Base-by-base conservation (phyloP, 1,140 invertebrate species). In the Papilio glaucus region DNA sequence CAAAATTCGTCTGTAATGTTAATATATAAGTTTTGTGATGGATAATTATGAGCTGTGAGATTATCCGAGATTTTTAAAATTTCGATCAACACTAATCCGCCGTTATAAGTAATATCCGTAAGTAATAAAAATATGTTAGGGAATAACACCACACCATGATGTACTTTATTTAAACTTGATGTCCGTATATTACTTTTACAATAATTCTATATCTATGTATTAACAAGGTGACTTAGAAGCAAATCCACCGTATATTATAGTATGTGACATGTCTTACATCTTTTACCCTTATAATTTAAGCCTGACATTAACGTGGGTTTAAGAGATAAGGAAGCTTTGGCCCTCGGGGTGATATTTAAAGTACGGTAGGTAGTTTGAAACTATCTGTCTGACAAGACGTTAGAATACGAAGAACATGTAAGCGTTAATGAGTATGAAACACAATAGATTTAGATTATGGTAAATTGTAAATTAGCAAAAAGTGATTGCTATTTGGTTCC, bases 281-380 rank as follows among this genome's bases (percentile, higher is more conserved):
- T 49, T 49, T 62, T 37, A 37, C 37, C 61, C 61, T 63, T 63
- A 63, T 63, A 63, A 63, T 63, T 63, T 37, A 63, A 63, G 61
- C 29, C 61, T 63, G 61, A 63, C 61, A 38, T 63, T 63, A 63
- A 63, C 61, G 33, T 63, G 33, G 61, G 61, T 63, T 63, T 21
- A 37, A 63, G n/a, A 63, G 61, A 63, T 63, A 63, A 38, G 61
- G 61, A 63, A 18, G 61, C 29, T 63, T 63, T 38, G 15, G 12
- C 61, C 61, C 33, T 39, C 15, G 15, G 61, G 61, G 3, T 63
- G 18, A 63, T 38, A 63, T 63, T 63, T 37, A 63, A 63, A 53
- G 18, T 9, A 24, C 21, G 21, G 49, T 53, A 24, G 49, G 0
- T 53, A 53, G 49, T 53, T 53, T 24, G 8, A 53, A 53, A 53